Percentiles rank a stretch among this genome's conserved stretches.
phyloP scores from a whole-genome alignment of 92 coral and sea anemone species.

The Nematostella vectensis region DNA sequence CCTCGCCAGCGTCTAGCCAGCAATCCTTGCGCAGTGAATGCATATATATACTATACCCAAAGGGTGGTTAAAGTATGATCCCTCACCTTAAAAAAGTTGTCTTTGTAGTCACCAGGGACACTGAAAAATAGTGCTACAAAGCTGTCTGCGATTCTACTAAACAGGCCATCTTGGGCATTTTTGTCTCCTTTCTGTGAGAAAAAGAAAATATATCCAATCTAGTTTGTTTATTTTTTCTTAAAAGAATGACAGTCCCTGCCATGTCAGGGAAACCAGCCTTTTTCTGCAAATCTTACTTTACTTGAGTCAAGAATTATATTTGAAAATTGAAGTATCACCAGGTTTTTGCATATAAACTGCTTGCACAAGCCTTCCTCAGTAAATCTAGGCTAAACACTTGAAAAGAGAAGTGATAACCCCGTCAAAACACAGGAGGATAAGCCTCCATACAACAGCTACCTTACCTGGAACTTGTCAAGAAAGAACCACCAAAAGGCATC shows the following conservation, averaged over 20 bases:
- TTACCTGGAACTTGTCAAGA: slow-evolving; percentile 67
- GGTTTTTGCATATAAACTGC: too few relatives aligned
- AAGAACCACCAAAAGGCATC: slow-evolving; percentile 99
- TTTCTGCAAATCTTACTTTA: not conserved
- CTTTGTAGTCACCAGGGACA: slow-evolving; percentile 68
- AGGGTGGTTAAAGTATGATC: too few relatives aligned
- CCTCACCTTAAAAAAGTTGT: slow-evolving; percentile 72
- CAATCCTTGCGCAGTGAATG: too few relatives aligned
- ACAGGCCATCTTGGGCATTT: slow-evolving; percentile 75
- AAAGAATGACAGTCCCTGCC: not conserved
- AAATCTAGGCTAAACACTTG: too few relatives aligned
- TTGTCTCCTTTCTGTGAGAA: slow-evolving; percentile 38
- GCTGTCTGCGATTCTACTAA: slow-evolving; percentile 86
- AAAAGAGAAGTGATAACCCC: too few relatives aligned
- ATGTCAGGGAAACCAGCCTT: not conserved
- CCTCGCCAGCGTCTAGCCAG: too few relatives aligned
- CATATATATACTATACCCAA: too few relatives aligned
- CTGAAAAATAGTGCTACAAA: slow-evolving; percentile 82
- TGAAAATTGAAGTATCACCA: too few relatives aligned
- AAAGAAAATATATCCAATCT: not conserved
- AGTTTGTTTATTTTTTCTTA: not conserved
- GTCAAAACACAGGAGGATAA: too few relatives aligned
- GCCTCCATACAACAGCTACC: too few relatives aligned
- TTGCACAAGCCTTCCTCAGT: too few relatives aligned
- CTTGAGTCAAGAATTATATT: not conserved